Evolutionary conservation across 1,140 invertebrate genomes (phyloP).

Genomic region (Diorhabda carinulata): DNA sequence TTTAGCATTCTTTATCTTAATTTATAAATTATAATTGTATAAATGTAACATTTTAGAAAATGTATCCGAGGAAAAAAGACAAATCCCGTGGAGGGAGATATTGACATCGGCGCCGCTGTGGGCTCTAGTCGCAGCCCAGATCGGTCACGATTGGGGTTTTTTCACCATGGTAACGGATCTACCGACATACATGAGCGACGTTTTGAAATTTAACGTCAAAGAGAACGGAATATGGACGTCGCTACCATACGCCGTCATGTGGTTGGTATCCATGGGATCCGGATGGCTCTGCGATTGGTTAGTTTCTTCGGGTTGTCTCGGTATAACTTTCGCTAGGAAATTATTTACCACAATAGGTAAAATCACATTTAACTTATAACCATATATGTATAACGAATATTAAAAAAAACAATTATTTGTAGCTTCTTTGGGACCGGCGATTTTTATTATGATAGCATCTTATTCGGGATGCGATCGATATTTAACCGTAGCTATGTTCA

Average conservation of each 20-base stretch:
- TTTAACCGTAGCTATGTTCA: constrained; percentile 62
- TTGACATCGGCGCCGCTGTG: constrained; percentile 75
- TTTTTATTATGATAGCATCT: constrained; percentile 75
- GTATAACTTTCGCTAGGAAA: constrained; percentile 62
- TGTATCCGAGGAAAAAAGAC: constrained; percentile 31
- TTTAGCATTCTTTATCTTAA: no score
- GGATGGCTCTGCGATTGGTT: constrained; percentile 67
- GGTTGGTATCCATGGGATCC: constrained; percentile 63
- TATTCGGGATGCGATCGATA: constrained; percentile 72
- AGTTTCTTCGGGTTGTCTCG: constrained; percentile 55
- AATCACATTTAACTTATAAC: constrained; percentile 8
- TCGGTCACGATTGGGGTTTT: constrained; percentile 92
- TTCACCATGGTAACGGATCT: constrained; percentile 91
- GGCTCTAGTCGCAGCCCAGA: constrained; percentile 70
- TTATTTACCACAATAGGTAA: constrained; percentile 68
- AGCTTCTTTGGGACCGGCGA: constrained; percentile 70
- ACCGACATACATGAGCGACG: constrained; percentile 88
- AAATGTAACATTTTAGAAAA: constrained; percentile 17
- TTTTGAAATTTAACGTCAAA: constrained; percentile 78
- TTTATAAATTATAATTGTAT: no score
- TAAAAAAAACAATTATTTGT: constrained; percentile 35
- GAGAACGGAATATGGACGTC: constrained; percentile 65
- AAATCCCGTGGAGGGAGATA: constrained; percentile 64
- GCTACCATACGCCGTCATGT: constrained; percentile 69
- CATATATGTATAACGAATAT: constrained; percentile 4